A percentile compares a stretch with the other conserved stretches of the same genome.
Evolutionary conservation across 2,888 invertebrate genomes (phyloP).

Genomic region (Hedya salicella): DNA sequence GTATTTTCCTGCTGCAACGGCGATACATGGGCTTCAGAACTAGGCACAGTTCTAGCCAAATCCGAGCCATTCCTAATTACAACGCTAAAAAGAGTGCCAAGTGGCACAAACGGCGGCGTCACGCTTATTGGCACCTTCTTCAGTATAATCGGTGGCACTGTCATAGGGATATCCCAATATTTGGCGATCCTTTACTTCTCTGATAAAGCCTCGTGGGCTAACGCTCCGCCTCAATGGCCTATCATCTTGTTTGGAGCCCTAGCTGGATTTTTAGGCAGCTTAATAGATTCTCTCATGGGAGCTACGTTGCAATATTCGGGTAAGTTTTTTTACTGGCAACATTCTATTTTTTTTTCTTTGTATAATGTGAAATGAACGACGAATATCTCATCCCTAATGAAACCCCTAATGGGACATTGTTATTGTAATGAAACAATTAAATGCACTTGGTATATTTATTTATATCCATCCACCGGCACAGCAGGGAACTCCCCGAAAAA

Average conservation of each 20-base stretch:
- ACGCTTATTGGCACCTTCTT: conserved; percentile 86
- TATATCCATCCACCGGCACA: no score
- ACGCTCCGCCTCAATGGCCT: conserved; percentile 91
- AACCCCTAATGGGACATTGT: no score
- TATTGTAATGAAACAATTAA: no score
- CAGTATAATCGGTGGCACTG: conserved; percentile 87
- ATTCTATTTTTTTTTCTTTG: not conserved
- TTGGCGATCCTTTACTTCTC: conserved; percentile 87
- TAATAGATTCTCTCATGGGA: conserved; percentile 93
- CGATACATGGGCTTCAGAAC: conserved; percentile 96
- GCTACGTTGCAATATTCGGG: conserved; percentile 95
- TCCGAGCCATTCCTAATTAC: conserved; percentile 91
- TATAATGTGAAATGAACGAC: not conserved
- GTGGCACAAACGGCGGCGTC: conserved; percentile 96
- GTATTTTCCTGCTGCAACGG: conserved; percentile 93
- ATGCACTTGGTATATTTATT: no score
- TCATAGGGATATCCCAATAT: conserved; percentile 90
- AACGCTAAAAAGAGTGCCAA: conserved; percentile 89
- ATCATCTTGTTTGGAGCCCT: conserved; percentile 89
- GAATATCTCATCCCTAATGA: no score
- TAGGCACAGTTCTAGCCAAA: conserved; percentile 90
- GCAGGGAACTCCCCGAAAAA: no score
- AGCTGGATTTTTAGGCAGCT: conserved; percentile 91
- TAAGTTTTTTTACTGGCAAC: conserved; percentile 53
- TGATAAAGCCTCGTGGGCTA: conserved; percentile 82